These are phyloP conservation scores for Lota lota DNA, from an alignment of 2,113 vertebrate species.

Conservation along the genomic window DNA sequence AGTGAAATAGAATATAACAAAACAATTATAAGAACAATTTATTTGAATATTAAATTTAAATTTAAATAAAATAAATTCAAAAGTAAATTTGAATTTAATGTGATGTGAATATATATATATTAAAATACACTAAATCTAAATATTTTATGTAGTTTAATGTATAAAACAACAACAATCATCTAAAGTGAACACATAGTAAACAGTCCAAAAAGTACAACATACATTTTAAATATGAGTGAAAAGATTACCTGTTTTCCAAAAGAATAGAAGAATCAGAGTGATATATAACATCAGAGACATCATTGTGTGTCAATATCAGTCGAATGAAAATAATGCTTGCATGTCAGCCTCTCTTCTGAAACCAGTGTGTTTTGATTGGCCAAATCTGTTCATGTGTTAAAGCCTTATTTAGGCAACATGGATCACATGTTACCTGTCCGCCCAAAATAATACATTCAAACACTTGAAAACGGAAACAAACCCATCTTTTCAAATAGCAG, in stretches of 20 bases:
- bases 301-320: neutral
- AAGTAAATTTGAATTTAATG: too few relatives aligned
- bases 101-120: too few relatives aligned
- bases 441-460: too few relatives aligned
- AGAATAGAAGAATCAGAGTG: neutral
- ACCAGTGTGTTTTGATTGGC: neutral
- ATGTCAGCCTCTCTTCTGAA: neutral
- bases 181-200: neutral
- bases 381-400: neutral
- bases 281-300: neutral
- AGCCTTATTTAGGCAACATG: slow-evolving; percentile 1
- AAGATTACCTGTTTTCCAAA: neutral
- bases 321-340: neutral
- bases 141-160: too few relatives aligned
- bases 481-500: too few relatives aligned
- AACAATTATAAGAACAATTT: neutral
- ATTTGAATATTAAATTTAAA: neutral
- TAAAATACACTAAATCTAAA: too few relatives aligned
- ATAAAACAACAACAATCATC: too few relatives aligned
- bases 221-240: too few relatives aligned
- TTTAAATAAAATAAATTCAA: too few relatives aligned
- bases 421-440: neutral
- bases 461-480: too few relatives aligned
- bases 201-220: neutral
- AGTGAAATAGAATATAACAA: too few relatives aligned